These are phyloP conservation scores for Pseudanteris insignis DNA, from an alignment of 2,888 invertebrate species.

Conservation along the genomic window DNA sequence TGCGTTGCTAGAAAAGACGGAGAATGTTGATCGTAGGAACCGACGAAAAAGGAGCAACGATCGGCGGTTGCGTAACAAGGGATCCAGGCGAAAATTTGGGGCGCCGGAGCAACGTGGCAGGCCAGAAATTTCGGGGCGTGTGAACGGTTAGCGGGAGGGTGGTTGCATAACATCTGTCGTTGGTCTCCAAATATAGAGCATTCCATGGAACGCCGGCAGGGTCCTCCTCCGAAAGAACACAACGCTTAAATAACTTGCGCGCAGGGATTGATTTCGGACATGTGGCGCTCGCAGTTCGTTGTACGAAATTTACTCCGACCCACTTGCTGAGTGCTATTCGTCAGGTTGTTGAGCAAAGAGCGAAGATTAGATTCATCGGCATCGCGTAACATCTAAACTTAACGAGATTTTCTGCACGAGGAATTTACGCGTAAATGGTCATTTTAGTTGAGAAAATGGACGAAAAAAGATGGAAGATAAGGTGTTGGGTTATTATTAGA, in stretches of 20 bases:
- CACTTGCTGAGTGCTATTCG: conserved; percentile 3
- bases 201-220: conserved; percentile 37
- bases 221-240: conserved; percentile 28
- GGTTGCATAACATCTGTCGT: conserved; percentile 54
- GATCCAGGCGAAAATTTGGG: no score
- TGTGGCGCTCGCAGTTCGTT: conserved; percentile 33
- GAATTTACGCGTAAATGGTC: no score
- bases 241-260: conserved; percentile 27
- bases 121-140: conserved; percentile 49
- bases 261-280: conserved; percentile 38
- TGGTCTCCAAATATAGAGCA: conserved; percentile 40
- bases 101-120: no score
- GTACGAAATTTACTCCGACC: conserved; percentile 25
- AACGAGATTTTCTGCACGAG: background rate
- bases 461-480: no score
- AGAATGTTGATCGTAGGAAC: no score
- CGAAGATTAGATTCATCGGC: no score
- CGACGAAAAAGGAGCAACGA: conserved; percentile 11
- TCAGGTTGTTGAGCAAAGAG: no score
- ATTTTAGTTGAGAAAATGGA: no score
- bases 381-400: no score
- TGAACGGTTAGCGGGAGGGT: conserved; percentile 56
- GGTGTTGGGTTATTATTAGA: no score
- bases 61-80: background rate
- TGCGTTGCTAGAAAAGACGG: no score